Evolutionary conservation across 2,113 vertebrate genomes (phyloP), one percentile per base, ranked within the genome.

Genomic region (Trogon surrucura): DNA sequence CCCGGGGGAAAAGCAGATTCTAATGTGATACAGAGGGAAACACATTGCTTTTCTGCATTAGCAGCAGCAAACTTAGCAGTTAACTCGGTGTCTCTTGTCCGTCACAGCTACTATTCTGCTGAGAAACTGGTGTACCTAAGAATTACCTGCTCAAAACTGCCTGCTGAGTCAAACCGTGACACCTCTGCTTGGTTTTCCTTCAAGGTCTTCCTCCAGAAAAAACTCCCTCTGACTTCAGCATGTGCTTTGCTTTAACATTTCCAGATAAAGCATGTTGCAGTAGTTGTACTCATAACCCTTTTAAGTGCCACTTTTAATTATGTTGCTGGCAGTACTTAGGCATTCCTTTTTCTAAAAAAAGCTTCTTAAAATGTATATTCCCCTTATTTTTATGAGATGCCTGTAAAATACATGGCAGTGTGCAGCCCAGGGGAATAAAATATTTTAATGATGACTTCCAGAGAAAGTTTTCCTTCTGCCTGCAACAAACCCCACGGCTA

Each of bases 191-290:
- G 0, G 36, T 89, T 96, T 83, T 66, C 50, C 58, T 82, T 83
- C 60, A 41, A 10, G 18, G 27, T 53, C 69, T 89, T 95, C 73
- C 67, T 80, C 84, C 60, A 83, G 54, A 77, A 58, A 91, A 94
- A 96, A 88, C 56, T 88, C 20, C 18, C 44, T 71, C 58, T 81
- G 80, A 88, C 57, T 93, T 88, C 72, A 95, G 65, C 78, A 81
- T 84, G 32, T 84, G 79, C 74, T 97, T 96, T 90, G 48, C 77
- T 93, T 96, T 93, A 91, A 67, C 34, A 34, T 83, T 84, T 95
- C 38, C 70, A 92, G 93, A 95, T 91, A 87, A 79, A 95, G 45
- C 56, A 65, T 45, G 64, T n/a, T 96, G 69, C 64, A 89, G 80
- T 91, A 94, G 80, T 75, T 95, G 45, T 56, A 61, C 32, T 81